phyloP scores from a whole-genome alignment of 1,140 invertebrate genomes.

The Drosophila nigromelanica region DNA sequence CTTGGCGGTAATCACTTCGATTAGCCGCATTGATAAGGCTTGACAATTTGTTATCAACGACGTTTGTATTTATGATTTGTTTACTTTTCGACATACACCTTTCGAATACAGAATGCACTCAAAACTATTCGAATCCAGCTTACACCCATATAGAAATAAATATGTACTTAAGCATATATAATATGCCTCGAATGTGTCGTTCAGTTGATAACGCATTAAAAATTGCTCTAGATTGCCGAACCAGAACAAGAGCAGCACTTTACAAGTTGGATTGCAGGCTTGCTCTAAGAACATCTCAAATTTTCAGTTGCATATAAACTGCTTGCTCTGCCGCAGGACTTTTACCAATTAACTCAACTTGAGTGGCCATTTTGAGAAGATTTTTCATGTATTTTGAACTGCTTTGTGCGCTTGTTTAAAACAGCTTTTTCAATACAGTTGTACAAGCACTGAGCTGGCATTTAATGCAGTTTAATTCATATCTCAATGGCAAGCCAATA shows the following conservation, averaged over 20 bases:
- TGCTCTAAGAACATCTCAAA: no score
- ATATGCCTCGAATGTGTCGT: neutral
- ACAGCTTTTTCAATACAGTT: conserved; percentile 10
- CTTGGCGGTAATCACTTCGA: conserved; percentile 64
- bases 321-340: no score
- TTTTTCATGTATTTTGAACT: neutral
- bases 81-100: conserved; percentile 55
- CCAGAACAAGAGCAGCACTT: neutral
- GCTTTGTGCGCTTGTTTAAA: neutral
- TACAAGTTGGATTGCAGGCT: no score
- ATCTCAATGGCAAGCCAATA: conserved; percentile 67
- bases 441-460: neutral
- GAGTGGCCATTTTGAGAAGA: no score
- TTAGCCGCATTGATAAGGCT: conserved; percentile 63
- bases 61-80: conserved; percentile 63
- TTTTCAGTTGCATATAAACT: no score
- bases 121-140: neutral
- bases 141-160: neutral
- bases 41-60: conserved; percentile 58
- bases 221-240: conserved; percentile 24
- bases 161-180: neutral
- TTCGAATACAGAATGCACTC: conserved; percentile 44
- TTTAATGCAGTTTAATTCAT: conserved; percentile 60
- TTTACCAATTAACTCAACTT: no score
- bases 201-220: conserved; percentile 27